Percentiles rank a stretch among this genome's conserved stretches.
phyloP scores from a whole-genome alignment of 2,113 vertebrate genomes.

The Alligator sinensis region DNA sequence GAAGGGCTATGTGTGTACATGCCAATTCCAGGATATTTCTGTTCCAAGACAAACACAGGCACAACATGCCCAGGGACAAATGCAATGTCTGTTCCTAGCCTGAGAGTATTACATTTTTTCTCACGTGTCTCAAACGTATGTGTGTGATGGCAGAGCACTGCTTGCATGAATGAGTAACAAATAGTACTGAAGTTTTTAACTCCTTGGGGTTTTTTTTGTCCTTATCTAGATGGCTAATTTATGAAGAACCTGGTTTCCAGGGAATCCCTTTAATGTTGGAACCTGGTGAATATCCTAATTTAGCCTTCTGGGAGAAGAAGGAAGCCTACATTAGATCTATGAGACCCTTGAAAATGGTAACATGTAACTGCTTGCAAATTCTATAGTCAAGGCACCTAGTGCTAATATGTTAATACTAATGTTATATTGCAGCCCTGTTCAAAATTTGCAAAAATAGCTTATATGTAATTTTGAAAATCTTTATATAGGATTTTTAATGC shows the following conservation, averaged over 20 bases:
- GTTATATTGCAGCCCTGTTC: background rate
- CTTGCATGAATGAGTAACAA: no score
- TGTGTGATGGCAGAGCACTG: no score
- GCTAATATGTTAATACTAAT: background rate
- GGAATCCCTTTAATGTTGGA: conserved; percentile 89
- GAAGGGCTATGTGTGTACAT: no score
- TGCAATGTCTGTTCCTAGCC: no score
- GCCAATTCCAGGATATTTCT: no score
- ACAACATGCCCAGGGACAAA: no score
- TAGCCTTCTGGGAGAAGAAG: conserved; percentile 90
- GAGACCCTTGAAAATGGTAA: conserved; percentile 92
- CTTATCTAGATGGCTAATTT: conserved; percentile 90
- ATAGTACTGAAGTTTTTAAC: background rate
- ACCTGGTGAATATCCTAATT: conserved; percentile 90
- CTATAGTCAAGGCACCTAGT: background rate
- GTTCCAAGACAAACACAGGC: no score
- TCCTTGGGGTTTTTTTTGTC: background rate
- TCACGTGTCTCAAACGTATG: no score
- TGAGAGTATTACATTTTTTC: no score
- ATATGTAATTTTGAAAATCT: rapidly evolving
- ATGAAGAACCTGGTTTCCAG: conserved; percentile 90
- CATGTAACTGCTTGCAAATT: background rate
- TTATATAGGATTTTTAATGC: background rate
- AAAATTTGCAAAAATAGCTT: background rate
- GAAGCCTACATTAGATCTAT: conserved; percentile 92